A percentile compares a stretch with the other conserved stretches of the same genome.
These are phyloP conservation scores for Aphis craccivora DNA, from an alignment of 1,140 invertebrate species.

Conservation along the genomic window DNA sequence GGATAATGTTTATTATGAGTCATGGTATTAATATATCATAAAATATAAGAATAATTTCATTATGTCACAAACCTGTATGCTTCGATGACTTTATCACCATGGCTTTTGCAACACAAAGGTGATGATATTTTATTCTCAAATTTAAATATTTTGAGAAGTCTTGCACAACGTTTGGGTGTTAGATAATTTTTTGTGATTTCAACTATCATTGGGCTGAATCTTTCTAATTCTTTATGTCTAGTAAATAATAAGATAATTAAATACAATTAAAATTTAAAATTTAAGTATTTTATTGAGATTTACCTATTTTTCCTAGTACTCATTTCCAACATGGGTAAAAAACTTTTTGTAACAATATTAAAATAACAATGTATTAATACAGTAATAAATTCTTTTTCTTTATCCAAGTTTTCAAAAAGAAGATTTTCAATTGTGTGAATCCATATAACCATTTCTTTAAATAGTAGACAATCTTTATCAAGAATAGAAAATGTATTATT, in stretches of 20 bases:
- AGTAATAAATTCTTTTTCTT: neutral
- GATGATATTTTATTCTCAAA: neutral
- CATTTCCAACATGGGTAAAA: slow-evolving; percentile 22
- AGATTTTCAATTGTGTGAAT: slow-evolving; percentile 26
- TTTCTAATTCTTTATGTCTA: neutral
- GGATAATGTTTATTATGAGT: neutral
- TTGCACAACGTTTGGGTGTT: neutral
- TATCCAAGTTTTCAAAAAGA: neutral
- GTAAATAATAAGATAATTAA: neutral
- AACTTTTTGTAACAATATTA: slow-evolving; percentile 36
- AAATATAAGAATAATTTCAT: neutral
- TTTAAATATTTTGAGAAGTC: neutral
- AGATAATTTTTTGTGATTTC: slow-evolving; percentile 26
- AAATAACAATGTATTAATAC: slow-evolving; percentile 45
- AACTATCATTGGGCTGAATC: slow-evolving; percentile 22
- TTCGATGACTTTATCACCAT: slow-evolving; percentile 18
- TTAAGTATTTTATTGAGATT: neutral
- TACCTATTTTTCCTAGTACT: neutral
- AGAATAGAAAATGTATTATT: neutral
- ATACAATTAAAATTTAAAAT: neutral
- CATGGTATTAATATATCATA: neutral
- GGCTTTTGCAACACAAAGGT: slow-evolving; percentile 23
- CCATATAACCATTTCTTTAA: slow-evolving; percentile 53
- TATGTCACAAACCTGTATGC: neutral
- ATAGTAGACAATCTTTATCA: neutral